Evolutionary conservation across 1,140 invertebrate genomes (phyloP), one percentile per base, ranked within the genome.

Genomic region (Drosophila ananassae): DNA sequence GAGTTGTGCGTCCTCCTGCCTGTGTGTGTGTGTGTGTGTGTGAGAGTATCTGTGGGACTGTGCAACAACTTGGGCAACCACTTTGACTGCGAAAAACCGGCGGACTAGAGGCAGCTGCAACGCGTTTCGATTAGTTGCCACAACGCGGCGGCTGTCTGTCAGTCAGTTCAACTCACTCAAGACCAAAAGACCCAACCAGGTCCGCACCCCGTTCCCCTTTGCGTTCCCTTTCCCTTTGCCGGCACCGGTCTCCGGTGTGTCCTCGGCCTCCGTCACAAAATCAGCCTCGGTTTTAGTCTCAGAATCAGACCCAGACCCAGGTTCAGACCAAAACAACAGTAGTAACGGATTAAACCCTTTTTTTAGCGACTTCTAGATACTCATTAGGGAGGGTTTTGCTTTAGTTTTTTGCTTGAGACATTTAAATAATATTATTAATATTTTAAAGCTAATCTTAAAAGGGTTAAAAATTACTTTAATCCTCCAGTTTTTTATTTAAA

Each of bases 121-220:
- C 83, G 79, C 83, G 83, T 83, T 89, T 87, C 83, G 83, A 89
- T 87, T 89, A 89, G 83, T 83, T 79, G 83, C 72, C 79, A 71
- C 76, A 62, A 62, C 79, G 57, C 34, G 73, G 28, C 73, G 73
- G 55, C 55, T 71, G 63, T 64, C 73, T 64, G 67, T 81, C 81
- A 55, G 73, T 77, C 67, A 62, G 62, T 41, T 62, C 63, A 58
- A 58, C 37, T 62, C 60, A 46, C 60, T 79, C 77, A 41, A 80
- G 78, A 66, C 77, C 52, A 46, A 37, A 47, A 34, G 50, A 21
- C 28, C 52, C 68, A 50, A 37, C 61, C 25, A 39, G 30, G 41
- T 25, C 54, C 59, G 47, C 3, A n/a, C 48, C 47, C 63, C 37
- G 34, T 58, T 50, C 79, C 59, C 48, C 37, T 44, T 25, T 25